These are phyloP conservation scores for Grammomys surdaster DNA, from an alignment of 2,113 vertebrate species.

Conservation along the genomic window DNA sequence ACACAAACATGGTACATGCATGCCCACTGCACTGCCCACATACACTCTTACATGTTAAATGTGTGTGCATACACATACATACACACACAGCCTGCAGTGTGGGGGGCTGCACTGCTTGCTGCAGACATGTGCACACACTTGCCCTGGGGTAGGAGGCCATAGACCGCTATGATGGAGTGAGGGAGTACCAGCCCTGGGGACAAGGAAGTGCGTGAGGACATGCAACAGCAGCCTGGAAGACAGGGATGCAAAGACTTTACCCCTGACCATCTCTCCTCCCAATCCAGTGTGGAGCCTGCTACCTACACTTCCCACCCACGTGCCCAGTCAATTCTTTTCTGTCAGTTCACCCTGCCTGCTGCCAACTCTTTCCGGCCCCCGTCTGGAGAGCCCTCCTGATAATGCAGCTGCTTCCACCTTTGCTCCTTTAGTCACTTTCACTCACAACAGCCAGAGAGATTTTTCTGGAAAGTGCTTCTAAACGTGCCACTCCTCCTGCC, in stretches of 20 bases:
- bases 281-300: not conserved
- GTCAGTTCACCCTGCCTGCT: accelerated
- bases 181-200: not conserved
- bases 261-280: not conserved
- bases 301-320: not conserved
- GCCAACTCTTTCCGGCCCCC: too few relatives aligned
- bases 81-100: too few relatives aligned
- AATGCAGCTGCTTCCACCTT: not conserved
- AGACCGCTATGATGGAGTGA: too few relatives aligned
- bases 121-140: not conserved
- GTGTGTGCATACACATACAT: not conserved
- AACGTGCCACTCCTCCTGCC: not conserved
- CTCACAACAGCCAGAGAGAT: not conserved
- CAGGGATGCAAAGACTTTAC: too few relatives aligned
- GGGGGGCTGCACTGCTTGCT: not conserved
- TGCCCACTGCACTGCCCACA: not conserved
- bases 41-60: not conserved
- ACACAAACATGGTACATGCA: not conserved
- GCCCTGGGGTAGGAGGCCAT: not conserved
- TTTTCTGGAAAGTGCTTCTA: not conserved
- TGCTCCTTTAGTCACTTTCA: not conserved
- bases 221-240: not conserved
- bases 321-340: not conserved
- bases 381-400: accelerated
- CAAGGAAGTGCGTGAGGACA: not conserved